Base-by-base conservation (phyloP, 2,888 invertebrate genomes). In the Chydorus sphaericus region DNA sequence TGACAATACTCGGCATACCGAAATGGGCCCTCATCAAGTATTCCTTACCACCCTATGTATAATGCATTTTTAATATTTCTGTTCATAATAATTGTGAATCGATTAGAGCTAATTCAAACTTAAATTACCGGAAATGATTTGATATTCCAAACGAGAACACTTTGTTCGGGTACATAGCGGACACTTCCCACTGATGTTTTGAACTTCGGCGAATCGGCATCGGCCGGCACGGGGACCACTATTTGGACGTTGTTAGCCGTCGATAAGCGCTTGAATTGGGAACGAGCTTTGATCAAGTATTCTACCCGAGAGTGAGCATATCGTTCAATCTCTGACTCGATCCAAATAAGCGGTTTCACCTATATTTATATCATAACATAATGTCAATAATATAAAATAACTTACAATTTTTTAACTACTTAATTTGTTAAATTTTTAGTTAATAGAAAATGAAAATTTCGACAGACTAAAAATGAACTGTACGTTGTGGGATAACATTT, bases 201-300 rank as follows among this genome's bases (percentile, higher is more conserved):
- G 70, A 97, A 97, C 72, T 96, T 96, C 0, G 97, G 97, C 2
- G 96, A 92, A 70, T 97, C 96, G 1, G 96, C 97, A 76, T 98
- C 97, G 55, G 85, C 85, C 28, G 93, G 93, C 48, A 93, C 93
- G 0, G 93, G 92, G 65, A 94, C 91, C 29, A 92, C 85, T 61
- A 97, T 94, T 72, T 97, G 97, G 44, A 97, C 97, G 73, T 97
- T 96, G 68, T 98, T 98, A 1, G 97, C 97, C 1, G 96, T 97
- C 1, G 96, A 96, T 50, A 96, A 79, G 33, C 96, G 77, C 68
- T 97, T 97, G 70, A 97, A 98, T 71, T 97, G 97, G 30, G 93
- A 93, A 71, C 96, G 92, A 0, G 97, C 97, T 73, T 97, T 97
- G 57, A 97, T 92, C 94, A 97, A 96, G 70, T 93, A 97, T 67